These are phyloP conservation scores for Gymnodraco acuticeps DNA, from an alignment of 2,797 vertebrate genomes.

Conservation along the genomic window DNA sequence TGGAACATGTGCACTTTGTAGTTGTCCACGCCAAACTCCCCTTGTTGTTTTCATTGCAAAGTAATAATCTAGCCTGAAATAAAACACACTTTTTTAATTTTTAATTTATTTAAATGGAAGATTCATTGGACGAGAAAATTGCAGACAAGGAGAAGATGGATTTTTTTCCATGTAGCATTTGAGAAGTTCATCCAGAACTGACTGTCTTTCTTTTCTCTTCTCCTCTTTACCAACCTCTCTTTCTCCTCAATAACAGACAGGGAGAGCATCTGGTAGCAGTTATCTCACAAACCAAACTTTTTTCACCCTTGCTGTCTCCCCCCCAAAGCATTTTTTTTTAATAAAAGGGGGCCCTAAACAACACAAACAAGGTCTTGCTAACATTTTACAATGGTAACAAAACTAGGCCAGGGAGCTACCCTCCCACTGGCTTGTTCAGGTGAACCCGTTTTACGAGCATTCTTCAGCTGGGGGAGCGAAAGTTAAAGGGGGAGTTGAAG, in stretches of 20 bases:
- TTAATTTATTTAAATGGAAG: not conserved
- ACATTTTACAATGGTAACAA: slow-evolving; percentile 85
- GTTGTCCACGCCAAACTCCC: not conserved
- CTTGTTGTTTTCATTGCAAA: slow-evolving; percentile 15
- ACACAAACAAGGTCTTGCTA: slow-evolving; percentile 84
- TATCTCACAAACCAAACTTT: slow-evolving; percentile 84
- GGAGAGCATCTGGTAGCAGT: slow-evolving; percentile 88
- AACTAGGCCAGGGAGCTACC: slow-evolving; percentile 72
- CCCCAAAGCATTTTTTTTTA: slow-evolving; percentile 69
- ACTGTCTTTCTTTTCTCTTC: slow-evolving; percentile 55
- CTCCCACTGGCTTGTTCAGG: slow-evolving; percentile 85
- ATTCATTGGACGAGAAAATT: slow-evolving; percentile 38
- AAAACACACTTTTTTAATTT: not conserved
- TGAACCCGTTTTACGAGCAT: slow-evolving; percentile 87
- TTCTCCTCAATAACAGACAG: slow-evolving; percentile 74
- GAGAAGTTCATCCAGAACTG: slow-evolving; percentile 80
- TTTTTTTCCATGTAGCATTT: slow-evolving; percentile 59
- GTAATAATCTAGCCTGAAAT: not conserved
- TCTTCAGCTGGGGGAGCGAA: slow-evolving; percentile 84
- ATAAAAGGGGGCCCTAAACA: slow-evolving; percentile 81
- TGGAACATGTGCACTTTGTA: not conserved
- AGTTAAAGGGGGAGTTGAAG: slow-evolving; percentile 83
- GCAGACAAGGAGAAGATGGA: slow-evolving; percentile 40
- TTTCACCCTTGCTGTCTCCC: slow-evolving; percentile 69
- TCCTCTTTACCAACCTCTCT: slow-evolving; percentile 48